Evolutionary conservation across 2,113 vertebrate genomes (phyloP).

Genomic region (Recurvirostra avosetta): DNA sequence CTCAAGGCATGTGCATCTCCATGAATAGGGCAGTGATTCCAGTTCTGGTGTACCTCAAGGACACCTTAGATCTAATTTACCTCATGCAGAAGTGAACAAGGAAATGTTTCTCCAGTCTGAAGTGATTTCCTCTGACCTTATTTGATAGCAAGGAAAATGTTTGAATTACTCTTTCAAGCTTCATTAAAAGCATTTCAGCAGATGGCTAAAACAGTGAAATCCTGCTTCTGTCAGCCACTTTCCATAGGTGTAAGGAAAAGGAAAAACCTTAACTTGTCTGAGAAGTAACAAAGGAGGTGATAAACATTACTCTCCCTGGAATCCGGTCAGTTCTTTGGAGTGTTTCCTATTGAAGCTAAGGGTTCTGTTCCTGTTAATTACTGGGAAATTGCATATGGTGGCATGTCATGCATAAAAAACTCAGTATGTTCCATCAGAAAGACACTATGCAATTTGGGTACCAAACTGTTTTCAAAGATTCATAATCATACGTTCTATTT

Average conservation of each 20-base stretch:
- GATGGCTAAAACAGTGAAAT: neutral
- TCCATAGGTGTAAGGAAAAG: neutral
- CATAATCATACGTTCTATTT: neutral
- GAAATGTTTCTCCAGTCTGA: neutral
- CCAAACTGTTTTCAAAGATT: neutral
- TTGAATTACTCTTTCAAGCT: neutral
- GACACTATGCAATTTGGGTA: neutral
- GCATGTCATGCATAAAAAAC: neutral
- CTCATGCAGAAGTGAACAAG: neutral
- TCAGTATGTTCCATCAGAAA: neutral
- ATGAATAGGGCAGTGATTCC: neutral
- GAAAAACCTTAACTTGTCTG: neutral
- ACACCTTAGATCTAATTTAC: neutral
- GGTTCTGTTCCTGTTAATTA: neutral
- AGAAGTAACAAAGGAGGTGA: neutral
- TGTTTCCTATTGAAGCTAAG: neutral
- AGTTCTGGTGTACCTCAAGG: neutral
- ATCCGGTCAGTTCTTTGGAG: neutral
- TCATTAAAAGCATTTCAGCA: neutral
- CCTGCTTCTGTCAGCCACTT: neutral
- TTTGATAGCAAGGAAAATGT: neutral
- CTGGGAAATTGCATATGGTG: neutral
- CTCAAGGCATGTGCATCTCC: neutral
- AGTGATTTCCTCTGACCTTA: neutral
- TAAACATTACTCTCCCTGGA: neutral